Conservation (phyloP, 2,888 invertebrate genomes). For the Netelia inedita region DNA sequence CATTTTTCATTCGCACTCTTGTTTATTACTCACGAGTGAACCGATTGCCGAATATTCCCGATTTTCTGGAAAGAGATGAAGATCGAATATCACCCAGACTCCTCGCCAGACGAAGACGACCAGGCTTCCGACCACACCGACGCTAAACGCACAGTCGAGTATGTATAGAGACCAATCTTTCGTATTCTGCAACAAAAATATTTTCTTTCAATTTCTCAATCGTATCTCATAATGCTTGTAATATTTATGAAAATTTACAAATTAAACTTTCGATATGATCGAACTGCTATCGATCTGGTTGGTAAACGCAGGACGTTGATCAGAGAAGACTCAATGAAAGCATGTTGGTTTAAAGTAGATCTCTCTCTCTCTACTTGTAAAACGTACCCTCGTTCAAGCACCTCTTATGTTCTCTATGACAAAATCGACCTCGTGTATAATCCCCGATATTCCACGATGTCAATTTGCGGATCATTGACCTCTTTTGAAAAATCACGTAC, state of each 20-base stretch:
- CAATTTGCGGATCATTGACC: slow-evolving; percentile 60
- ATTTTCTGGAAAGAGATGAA: slow-evolving; percentile 92
- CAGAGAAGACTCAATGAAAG: too few relatives aligned
- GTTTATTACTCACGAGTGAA: slow-evolving; percentile 90
- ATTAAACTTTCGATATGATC: too few relatives aligned
- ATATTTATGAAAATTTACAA: too few relatives aligned
- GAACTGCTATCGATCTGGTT: too few relatives aligned
- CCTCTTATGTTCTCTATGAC: slow-evolving; percentile 35
- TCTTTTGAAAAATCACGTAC: slow-evolving; percentile 54
- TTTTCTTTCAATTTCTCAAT: not conserved
- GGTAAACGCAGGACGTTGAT: too few relatives aligned
- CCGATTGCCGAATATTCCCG: slow-evolving; percentile 90
- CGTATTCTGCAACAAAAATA: slow-evolving; percentile 87
- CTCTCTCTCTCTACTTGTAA: not conserved
- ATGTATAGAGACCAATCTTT: slow-evolving; percentile 91
- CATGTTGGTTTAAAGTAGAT: not conserved
- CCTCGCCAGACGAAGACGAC: slow-evolving; percentile 97
- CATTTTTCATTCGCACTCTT: not conserved
- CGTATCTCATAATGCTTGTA: not conserved
- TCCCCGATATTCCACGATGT: slow-evolving; percentile 39
- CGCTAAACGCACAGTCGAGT: slow-evolving; percentile 94
- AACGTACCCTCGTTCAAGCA: slow-evolving; percentile 15
- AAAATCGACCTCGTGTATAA: slow-evolving; percentile 28
- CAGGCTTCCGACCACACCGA: slow-evolving; percentile 92
- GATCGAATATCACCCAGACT: slow-evolving; percentile 93